Evolutionary conservation across 2,113 vertebrate genomes (phyloP), one percentile per base, ranked within the genome.

Genomic region (Grus americana): DNA sequence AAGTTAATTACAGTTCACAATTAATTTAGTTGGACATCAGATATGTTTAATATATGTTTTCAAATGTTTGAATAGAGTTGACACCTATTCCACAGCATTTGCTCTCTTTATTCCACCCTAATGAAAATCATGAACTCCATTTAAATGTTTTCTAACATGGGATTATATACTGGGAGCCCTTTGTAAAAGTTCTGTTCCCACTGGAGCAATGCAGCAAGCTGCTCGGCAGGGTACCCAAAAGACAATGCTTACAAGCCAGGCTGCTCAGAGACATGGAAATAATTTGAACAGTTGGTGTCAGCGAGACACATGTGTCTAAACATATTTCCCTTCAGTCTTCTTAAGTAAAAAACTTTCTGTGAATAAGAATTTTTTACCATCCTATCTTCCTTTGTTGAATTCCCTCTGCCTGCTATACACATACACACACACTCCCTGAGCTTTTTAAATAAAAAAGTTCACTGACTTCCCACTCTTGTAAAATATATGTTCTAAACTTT

Each of bases 261-360:
- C 74, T 90, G 54, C 61, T 92, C 30, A 42, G 75, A 82, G 55
- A 86, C 55, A 55, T 21, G 20, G 79, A 86, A 92, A 94, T 88
- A 54, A 90, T 90, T 87, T 94, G 5, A 92, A 92, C 73, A 91
- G 74, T 55, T 88, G n/a, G 58, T 91, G 58, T 79, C 62, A 91
- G 62, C 42, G 50, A 90, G 71, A 36, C 42, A 76, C 26, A 79
- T 52, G 50, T 79, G 55, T 59, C 50, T 95, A 79, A 91, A 86
- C 9, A 34, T 46, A 79, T 82, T 87, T 95, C 89, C 15, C 21
- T 87, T 46, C 62, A 29, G 26, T 27, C 27, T 67, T 75, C 34
- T 91, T 88, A 78, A 66, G 47, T 27, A 55, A 88, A 83, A 92
- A 79, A 19, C 0, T 2, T 52, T 76, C 40, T 68, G 54, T 84